These are phyloP conservation scores for Cossypha polioptera DNA, from an alignment of 2,797 vertebrate genomes.

Conservation along the genomic window DNA sequence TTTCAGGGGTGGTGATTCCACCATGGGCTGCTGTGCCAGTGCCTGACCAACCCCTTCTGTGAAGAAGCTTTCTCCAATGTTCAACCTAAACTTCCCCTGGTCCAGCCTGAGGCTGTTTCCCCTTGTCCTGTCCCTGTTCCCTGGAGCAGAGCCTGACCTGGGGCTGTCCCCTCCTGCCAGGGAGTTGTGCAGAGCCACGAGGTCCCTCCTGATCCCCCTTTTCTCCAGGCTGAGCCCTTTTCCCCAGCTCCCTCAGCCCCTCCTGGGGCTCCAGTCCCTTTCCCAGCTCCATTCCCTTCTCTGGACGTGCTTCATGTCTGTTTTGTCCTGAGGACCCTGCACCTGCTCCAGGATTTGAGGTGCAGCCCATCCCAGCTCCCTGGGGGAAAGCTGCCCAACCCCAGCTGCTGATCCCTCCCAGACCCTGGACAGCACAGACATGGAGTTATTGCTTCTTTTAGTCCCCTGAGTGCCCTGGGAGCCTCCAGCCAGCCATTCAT, in stretches of 20 bases:
- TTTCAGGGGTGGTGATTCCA: not conserved
- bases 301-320: not conserved
- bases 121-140: accelerated
- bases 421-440: not conserved
- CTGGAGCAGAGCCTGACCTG: accelerated
- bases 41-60: not conserved
- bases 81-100: accelerated
- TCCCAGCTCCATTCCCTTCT: accelerated
- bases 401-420: not conserved
- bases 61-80: not conserved
- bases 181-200: not conserved
- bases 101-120: accelerated
- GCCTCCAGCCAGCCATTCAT: not conserved
- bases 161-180: not conserved
- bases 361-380: not conserved
- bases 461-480: not conserved
- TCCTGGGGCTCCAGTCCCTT: not conserved
- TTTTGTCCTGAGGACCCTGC: not conserved
- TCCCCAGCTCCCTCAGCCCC: not conserved
- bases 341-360: not conserved
- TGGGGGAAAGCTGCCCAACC: not conserved
- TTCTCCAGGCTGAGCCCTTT: not conserved
- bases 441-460: not conserved
- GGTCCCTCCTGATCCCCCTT: not conserved
- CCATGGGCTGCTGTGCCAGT: not conserved